A percentile compares a stretch with the other conserved stretches of the same genome.
Conservation (phyloP, 1,140 invertebrate genomes). For the Pomacea maculata region DNA sequence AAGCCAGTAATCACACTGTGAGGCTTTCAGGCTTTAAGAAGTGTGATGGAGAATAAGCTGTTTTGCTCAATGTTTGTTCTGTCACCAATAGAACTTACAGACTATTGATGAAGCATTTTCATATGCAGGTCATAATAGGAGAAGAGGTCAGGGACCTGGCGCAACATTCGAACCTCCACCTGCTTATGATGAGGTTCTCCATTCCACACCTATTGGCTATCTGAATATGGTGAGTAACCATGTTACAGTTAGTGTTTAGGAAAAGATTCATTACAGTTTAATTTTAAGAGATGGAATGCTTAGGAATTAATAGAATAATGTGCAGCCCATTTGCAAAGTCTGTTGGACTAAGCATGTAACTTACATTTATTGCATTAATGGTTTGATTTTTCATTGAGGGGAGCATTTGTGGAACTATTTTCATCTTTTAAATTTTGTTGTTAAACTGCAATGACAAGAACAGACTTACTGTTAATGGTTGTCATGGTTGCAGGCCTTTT, state of each 20-base stretch:
- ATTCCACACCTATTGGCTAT: slow-evolving; percentile 38
- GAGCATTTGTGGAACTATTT: not conserved
- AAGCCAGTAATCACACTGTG: not conserved
- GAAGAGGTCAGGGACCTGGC: slow-evolving; percentile 10
- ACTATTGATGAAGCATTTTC: not conserved
- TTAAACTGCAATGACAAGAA: not conserved
- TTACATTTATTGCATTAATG: too few species aligned
- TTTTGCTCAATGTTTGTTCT: not conserved
- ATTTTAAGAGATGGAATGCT: too few species aligned
- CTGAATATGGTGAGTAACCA: slow-evolving; percentile 36
- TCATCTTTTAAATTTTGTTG: not conserved
- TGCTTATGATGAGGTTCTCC: slow-evolving; percentile 41
- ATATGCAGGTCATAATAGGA: slow-evolving; percentile 18
- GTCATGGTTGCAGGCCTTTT: slow-evolving; percentile 4
- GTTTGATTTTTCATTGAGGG: too few species aligned
- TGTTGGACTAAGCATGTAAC: too few species aligned
- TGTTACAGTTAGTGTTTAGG: too few species aligned
- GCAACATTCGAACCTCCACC: slow-evolving; percentile 30
- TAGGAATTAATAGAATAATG: too few species aligned
- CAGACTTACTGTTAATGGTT: too few species aligned
- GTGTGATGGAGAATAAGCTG: not conserved
- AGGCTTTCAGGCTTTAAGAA: not conserved
- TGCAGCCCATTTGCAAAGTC: too few species aligned
- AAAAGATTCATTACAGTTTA: too few species aligned
- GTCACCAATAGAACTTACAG: not conserved